Evolutionary conservation across 1,140 invertebrate species (phyloP), one percentile per base, ranked within the genome.

Genomic region (Manduca sexta): DNA sequence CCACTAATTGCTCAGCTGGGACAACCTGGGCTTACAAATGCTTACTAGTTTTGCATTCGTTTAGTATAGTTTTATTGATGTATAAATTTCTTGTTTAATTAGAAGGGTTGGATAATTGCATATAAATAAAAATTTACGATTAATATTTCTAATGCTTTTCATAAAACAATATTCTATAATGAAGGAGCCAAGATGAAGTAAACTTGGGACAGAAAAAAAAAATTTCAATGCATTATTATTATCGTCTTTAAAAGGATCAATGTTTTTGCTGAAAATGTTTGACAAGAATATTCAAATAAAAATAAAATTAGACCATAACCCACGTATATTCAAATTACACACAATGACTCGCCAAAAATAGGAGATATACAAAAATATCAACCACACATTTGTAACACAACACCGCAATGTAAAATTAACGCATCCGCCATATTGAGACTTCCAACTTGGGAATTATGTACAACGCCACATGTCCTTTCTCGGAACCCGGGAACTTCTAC

Each of bases 1-100:
- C 64, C 64, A 66, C 74, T 84, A 84, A 84, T 84, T 84, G 66
- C 72, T 78, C 81, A 84, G 81, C 81, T 84, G 81, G 69, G 72
- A 72, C 71, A 47, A 54, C 63, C 51, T 45, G 48, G 58, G 53
- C 43, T 49, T 63, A 57, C 63, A 54, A 66, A 67, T 69, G 61
- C 16, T 3, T 29, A 43, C 58, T 61, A 69, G 69, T 76, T 73
- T 78, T 69, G 65, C 65, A 75, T 64, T 76, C 57, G 11, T 45
- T 13, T 17, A 45, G 12, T 43, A 43, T 14, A 4, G 8, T 17
- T 35, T 34, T 45, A 45, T 45, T 45, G 3, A 26, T 5, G 4
- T 5, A 26, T 26, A 26, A 3, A 26, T 26, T 35, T 35, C n/a
- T 5, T 11, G 13, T 4, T 35, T n/a, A n/a, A n/a, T n/a, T n/a